Conservation (phyloP, 2,113 vertebrate species). For the Motacilla alba region DNA sequence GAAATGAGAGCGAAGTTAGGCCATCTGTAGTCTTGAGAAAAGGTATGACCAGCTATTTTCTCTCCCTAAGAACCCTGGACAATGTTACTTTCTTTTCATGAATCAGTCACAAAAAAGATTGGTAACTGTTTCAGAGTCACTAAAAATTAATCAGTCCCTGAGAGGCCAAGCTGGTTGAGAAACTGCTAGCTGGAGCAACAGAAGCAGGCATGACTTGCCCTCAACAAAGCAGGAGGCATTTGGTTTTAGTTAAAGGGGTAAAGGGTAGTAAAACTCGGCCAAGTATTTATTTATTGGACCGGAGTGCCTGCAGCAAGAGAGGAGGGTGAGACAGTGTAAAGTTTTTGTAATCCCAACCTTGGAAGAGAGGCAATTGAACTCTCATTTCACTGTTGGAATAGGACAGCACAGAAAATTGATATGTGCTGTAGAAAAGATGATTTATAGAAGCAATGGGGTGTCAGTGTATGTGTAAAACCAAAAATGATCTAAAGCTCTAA, state of each 20-base stretch:
- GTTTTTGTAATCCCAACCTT: not conserved
- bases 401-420: not conserved
- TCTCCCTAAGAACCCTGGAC: not conserved
- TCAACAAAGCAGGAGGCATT: constrained; percentile 20
- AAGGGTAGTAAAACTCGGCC: not conserved
- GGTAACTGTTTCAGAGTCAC: not conserved
- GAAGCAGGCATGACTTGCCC: constrained; percentile 3
- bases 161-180: not conserved
- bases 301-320: not conserved
- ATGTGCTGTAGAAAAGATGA: not conserved
- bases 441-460: not conserved
- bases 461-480: rapidly evolving
- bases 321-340: not conserved
- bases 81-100: not conserved
- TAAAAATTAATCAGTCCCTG: not conserved
- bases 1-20: not conserved
- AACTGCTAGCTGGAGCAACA: not conserved
- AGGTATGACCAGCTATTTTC: not conserved
- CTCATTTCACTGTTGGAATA: not conserved
- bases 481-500: not conserved
- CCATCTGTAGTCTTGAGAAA: not conserved
- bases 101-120: not conserved
- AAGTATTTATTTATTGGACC: constrained; percentile 23
- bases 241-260: constrained; percentile 36
- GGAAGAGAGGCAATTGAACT: not conserved